Conservation (phyloP, 2,113 vertebrate species). For the Monopterus albus region DNA sequence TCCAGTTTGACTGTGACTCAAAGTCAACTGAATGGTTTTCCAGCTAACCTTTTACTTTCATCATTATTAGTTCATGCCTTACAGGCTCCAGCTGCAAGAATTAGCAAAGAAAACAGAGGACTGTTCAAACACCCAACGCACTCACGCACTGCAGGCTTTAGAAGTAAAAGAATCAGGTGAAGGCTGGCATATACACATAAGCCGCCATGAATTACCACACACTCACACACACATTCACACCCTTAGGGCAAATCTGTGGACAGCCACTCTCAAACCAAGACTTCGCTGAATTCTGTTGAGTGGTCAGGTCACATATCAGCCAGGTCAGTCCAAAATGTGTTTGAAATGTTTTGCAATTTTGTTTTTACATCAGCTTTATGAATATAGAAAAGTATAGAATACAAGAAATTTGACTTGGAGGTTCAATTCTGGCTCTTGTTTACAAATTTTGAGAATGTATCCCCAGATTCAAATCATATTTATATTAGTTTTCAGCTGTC, state of each 20-base stretch:
- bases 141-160: constrained; percentile 33
- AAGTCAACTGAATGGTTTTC: constrained; percentile 40
- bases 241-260: constrained; percentile 45
- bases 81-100: constrained; percentile 73
- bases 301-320: constrained; percentile 54
- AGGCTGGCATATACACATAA: constrained; percentile 52
- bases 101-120: constrained; percentile 72
- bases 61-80: constrained; percentile 65
- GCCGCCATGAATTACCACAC: constrained; percentile 34
- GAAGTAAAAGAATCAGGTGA: constrained; percentile 65
- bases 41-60: constrained; percentile 57
- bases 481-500: background rate
- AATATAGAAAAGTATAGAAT: background rate
- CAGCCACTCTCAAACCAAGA: constrained; percentile 55
- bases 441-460: constrained; percentile 9
- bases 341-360: constrained; percentile 23
- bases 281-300: constrained; percentile 54
- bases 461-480: background rate
- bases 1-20: constrained; percentile 30
- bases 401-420: background rate
- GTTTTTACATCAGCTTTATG: constrained; percentile 27
- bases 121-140: constrained; percentile 61
- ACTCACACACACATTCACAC: constrained; percentile 44
- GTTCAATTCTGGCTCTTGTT: constrained; percentile 1
- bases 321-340: constrained; percentile 27